A percentile compares a stretch with the other conserved stretches of the same genome.
These are phyloP conservation scores for Molanna angustata DNA, from an alignment of 2,888 invertebrate species.

Conservation along the genomic window DNA sequence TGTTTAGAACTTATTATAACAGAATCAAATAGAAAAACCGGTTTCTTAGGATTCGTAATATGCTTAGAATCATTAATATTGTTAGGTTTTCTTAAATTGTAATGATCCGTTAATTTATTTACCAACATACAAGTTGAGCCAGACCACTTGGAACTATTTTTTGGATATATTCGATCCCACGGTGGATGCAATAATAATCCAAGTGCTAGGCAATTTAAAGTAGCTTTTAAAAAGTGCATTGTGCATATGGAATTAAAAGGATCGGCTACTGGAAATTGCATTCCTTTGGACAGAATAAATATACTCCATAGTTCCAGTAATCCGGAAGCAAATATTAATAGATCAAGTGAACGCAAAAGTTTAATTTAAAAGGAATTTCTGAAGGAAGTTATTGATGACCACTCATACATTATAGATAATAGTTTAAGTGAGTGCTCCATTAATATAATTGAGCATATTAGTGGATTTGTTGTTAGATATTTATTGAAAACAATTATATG, in stretches of 20 bases:
- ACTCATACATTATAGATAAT: constrained; percentile 2
- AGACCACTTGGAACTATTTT: constrained; percentile 3
- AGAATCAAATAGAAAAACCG: constrained; percentile 4
- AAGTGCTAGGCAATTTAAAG: constrained; percentile 5
- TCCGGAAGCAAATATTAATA: not conserved
- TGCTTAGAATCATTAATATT: not conserved
- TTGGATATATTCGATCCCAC: constrained; percentile 1
- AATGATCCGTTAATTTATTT: not conserved
- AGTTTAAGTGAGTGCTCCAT: not conserved
- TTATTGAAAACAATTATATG: not conserved
- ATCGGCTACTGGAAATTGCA: constrained; percentile 1
- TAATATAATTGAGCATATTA: not conserved
- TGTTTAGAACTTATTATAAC: no score
- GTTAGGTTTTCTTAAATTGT: constrained; percentile 1
- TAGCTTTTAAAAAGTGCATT: constrained; percentile 2
- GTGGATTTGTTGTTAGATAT: not conserved
- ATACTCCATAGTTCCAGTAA: constrained; percentile 2
- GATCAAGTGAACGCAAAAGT: not conserved
- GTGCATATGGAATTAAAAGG: not conserved
- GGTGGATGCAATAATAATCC: constrained; percentile 5
- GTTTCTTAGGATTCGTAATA: not conserved
- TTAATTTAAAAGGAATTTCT: not conserved
- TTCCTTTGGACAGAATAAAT: not conserved
- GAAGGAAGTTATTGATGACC: not conserved
- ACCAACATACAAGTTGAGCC: constrained; percentile 1